Conservation (phyloP, 2,113 vertebrate species). For the Lates calcarifer region DNA sequence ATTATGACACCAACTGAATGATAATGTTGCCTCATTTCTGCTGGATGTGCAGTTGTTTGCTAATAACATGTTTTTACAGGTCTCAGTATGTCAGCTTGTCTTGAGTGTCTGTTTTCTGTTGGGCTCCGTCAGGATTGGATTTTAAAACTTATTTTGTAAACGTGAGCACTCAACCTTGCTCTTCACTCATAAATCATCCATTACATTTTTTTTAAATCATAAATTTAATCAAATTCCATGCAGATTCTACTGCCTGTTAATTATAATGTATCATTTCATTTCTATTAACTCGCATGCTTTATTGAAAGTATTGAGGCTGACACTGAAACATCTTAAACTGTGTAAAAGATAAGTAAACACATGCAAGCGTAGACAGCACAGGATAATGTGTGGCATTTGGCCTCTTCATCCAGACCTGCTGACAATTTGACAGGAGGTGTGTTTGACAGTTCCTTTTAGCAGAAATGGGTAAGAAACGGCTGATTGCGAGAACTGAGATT, state of each 20-base stretch:
- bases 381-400: conserved; percentile 9
- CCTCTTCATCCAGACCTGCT: conserved; percentile 16
- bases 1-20: not conserved
- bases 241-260: not conserved
- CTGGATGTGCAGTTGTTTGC: not conserved
- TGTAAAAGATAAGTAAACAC: conserved; percentile 19
- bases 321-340: not conserved
- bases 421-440: conserved; percentile 36
- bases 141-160: too few relatives aligned
- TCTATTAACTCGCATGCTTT: not conserved
- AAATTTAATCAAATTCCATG: too few relatives aligned
- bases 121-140: too few relatives aligned
- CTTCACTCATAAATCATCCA: too few relatives aligned
- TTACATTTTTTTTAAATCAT: not conserved
- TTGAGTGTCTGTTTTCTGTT: too few relatives aligned
- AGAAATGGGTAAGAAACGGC: conserved; percentile 10
- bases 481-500: not conserved
- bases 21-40: not conserved
- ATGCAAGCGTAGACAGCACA: conserved; percentile 27
- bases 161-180: too few relatives aligned
- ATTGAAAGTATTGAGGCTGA: not conserved
- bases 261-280: not conserved
- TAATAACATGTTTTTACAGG: not conserved
- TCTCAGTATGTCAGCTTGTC: not conserved
- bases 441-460: conserved; percentile 15